These are phyloP conservation scores for Anoplophora glabripennis DNA, from an alignment of 1,140 invertebrate species.

Conservation along the genomic window DNA sequence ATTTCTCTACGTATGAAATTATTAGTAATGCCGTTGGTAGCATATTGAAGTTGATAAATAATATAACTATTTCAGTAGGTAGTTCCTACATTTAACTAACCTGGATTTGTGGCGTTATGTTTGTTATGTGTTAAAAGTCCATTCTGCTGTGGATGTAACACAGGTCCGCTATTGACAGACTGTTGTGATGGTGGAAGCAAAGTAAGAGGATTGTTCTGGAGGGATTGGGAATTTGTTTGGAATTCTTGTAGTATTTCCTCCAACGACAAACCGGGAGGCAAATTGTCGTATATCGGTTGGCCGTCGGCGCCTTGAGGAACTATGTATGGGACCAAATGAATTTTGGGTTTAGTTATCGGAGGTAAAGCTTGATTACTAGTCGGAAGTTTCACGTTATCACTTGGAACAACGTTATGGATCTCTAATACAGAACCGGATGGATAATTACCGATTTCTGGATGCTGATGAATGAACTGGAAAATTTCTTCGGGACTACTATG, in stretches of 20 bases:
- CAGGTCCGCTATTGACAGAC: neutral
- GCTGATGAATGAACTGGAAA: constrained; percentile 44
- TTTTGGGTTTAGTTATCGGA: constrained; percentile 8
- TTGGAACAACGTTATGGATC: constrained; percentile 37
- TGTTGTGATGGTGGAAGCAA: constrained; percentile 10
- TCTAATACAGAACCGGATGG: constrained; percentile 45
- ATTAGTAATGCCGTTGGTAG: too few relatives aligned
- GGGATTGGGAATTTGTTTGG: constrained; percentile 35
- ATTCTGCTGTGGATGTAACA: constrained; percentile 9
- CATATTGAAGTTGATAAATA: too few relatives aligned
- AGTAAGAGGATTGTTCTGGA: constrained; percentile 12
- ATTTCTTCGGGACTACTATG: constrained; percentile 41
- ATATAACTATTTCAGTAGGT: too few relatives aligned
- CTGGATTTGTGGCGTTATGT: constrained; percentile 15
- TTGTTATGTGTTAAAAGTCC: constrained; percentile 14
- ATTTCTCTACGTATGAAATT: too few relatives aligned
- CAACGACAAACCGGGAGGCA: constrained; percentile 35
- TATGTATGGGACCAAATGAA: constrained; percentile 8
- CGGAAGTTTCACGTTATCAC: neutral
- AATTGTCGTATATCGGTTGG: neutral
- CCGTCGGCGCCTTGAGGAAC: constrained; percentile 11
- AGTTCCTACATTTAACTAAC: constrained; percentile 3
- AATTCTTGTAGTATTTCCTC: constrained; percentile 45
- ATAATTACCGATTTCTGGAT: constrained; percentile 45
- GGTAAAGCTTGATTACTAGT: neutral